phyloP scores from a whole-genome alignment of 2,113 vertebrate species.

The Esox niger region DNA sequence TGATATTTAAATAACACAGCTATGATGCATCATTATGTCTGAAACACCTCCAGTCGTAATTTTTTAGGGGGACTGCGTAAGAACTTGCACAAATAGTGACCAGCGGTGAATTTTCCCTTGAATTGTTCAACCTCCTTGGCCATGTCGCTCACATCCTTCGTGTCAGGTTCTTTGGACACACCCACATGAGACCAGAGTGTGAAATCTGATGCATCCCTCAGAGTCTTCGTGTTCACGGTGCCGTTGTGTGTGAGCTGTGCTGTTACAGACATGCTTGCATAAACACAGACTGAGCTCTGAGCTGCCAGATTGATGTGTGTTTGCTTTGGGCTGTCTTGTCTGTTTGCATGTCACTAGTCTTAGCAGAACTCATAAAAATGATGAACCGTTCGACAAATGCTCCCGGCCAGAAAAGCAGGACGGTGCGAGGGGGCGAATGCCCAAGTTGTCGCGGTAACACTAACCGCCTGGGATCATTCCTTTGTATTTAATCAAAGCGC shows the following conservation, averaged over 20 bases:
- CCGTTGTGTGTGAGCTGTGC: not conserved
- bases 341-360: conserved; percentile 34
- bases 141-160: not conserved
- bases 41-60: too few relatives aligned
- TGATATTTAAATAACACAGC: too few relatives aligned
- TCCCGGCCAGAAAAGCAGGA: conserved; percentile 1
- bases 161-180: conserved; percentile 34
- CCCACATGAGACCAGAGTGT: conserved; percentile 6
- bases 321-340: conserved; percentile 48
- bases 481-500: too few relatives aligned
- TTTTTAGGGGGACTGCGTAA: too few relatives aligned
- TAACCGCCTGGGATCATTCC: too few relatives aligned
- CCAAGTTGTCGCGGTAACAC: too few relatives aligned
- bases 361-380: conserved; percentile 29
- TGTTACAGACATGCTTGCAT: conserved; percentile 18
- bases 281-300: conserved; percentile 23
- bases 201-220: conserved; percentile 8
- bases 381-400: conserved; percentile 25
- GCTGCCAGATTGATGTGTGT: conserved; percentile 32
- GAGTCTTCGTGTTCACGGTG: conserved; percentile 11
- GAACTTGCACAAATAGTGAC: too few relatives aligned
- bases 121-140: not conserved
- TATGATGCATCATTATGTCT: too few relatives aligned
- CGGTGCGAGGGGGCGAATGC: too few relatives aligned
- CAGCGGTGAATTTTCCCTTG: too few relatives aligned